Conservation (phyloP, 2,888 invertebrate species). For the Eulithis testata region DNA sequence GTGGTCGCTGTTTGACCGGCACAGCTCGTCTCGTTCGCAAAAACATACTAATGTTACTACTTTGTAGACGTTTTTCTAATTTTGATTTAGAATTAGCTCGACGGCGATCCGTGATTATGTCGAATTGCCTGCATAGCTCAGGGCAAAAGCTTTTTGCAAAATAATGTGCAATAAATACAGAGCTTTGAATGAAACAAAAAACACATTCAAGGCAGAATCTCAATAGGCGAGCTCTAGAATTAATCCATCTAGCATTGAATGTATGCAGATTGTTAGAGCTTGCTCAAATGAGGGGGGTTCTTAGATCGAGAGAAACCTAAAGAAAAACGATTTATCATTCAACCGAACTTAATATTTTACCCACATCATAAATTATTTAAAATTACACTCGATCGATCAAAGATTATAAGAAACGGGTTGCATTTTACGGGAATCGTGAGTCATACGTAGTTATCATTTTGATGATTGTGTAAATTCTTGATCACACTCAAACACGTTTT, state of each 20-base stretch:
- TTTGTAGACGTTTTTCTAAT: slow-evolving; percentile 72
- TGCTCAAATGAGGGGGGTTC: background rate
- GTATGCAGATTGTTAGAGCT: background rate
- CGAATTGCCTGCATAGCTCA: slow-evolving; percentile 13
- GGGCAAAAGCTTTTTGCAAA: background rate
- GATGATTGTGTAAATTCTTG: slow-evolving; percentile 28
- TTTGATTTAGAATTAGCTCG: slow-evolving; percentile 64
- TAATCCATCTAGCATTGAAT: background rate
- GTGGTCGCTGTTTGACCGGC: slow-evolving; percentile 75
- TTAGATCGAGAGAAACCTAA: background rate
- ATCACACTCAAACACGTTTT: slow-evolving; percentile 25
- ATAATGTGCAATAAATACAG: no score
- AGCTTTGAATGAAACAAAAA: no score
- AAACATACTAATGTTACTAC: slow-evolving; percentile 73
- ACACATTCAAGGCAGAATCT: no score
- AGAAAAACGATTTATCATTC: slow-evolving; percentile 22
- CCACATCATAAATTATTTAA: slow-evolving; percentile 40
- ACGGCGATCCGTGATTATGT: slow-evolving; percentile 8
- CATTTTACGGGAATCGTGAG: slow-evolving; percentile 54
- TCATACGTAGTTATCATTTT: slow-evolving; percentile 42
- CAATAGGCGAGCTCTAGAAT: no score
- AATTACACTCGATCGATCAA: slow-evolving; percentile 50
- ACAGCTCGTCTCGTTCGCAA: slow-evolving; percentile 72
- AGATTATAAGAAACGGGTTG: slow-evolving; percentile 45
- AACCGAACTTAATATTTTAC: slow-evolving; percentile 24